These are phyloP conservation scores for Hirundichthys speculiger DNA, from an alignment of 2,113 vertebrate genomes.

Conservation along the genomic window DNA sequence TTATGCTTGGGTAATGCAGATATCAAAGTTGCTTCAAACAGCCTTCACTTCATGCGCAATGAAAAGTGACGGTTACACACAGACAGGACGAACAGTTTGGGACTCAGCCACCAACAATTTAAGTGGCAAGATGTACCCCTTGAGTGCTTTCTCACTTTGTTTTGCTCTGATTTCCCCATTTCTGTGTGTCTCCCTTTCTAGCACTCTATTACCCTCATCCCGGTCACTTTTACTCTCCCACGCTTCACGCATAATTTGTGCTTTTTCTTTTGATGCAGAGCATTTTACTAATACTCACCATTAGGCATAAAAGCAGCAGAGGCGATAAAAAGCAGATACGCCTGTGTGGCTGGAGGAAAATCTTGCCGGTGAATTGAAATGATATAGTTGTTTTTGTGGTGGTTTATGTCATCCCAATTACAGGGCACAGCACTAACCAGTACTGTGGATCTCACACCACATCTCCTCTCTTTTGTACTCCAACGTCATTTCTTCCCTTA, in stretches of 20 bases:
- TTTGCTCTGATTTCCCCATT: slow-evolving; percentile 43
- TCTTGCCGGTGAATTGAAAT: slow-evolving; percentile 22
- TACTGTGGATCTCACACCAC: not conserved
- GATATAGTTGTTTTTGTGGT: slow-evolving; percentile 27
- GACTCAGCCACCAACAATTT: slow-evolving; percentile 50
- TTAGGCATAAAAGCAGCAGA: slow-evolving; percentile 56
- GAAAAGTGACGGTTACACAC: slow-evolving; percentile 53
- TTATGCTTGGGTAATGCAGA: slow-evolving; percentile 1
- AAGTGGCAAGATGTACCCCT: slow-evolving; percentile 60
- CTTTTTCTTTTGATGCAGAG: slow-evolving; percentile 53
- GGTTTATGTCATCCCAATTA: slow-evolving; percentile 20
- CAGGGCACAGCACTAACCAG: slow-evolving; percentile 7
- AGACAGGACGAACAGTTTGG: slow-evolving; percentile 31
- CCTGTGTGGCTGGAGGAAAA: slow-evolving; percentile 26
- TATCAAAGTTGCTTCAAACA: slow-evolving; percentile 27
- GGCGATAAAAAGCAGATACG: slow-evolving; percentile 21
- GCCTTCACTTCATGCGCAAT: slow-evolving; percentile 49
- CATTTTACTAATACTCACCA: slow-evolving; percentile 65
- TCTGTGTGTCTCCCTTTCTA: slow-evolving; percentile 42
- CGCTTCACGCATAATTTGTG: slow-evolving; percentile 56
- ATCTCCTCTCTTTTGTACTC: slow-evolving; percentile 1
- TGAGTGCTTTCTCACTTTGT: slow-evolving; percentile 66
- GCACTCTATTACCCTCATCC: slow-evolving; percentile 50
- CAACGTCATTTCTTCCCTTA: slow-evolving; percentile 22
- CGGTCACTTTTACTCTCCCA: slow-evolving; percentile 53